These are phyloP conservation scores for Acrocephalus kingi DNA, from an alignment of 2,113 vertebrate genomes.

Conservation along the genomic window DNA sequence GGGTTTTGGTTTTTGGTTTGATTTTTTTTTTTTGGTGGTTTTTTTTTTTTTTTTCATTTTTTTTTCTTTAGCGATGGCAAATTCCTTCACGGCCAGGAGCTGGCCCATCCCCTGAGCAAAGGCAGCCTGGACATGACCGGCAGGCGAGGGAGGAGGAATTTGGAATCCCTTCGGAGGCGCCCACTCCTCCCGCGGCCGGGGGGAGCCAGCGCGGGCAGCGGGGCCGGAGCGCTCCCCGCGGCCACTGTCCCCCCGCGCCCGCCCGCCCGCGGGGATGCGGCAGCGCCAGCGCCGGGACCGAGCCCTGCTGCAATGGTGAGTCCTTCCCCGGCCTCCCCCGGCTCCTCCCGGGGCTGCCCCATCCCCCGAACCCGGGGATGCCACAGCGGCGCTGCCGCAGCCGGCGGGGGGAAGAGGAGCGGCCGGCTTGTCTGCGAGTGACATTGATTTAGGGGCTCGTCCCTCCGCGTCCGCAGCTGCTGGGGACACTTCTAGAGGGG, in stretches of 20 bases:
- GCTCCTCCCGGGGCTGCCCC: background rate
- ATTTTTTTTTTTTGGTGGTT: too few relatives aligned
- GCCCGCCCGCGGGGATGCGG: background rate
- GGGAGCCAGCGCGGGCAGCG: background rate
- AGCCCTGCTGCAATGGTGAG: constrained; percentile 44
- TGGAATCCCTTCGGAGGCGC: constrained; percentile 18
- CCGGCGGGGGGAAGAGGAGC: background rate
- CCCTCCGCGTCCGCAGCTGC: background rate
- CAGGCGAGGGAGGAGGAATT: constrained; percentile 51
- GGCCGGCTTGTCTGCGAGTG: background rate
- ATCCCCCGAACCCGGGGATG: background rate
- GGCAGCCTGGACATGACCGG: constrained; percentile 48
- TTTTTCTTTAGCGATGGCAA: background rate
- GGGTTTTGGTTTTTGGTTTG: too few relatives aligned
- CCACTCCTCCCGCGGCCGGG: constrained; percentile 13
- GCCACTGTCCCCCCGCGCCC: background rate
- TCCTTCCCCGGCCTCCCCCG: background rate
- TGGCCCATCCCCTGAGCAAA: constrained; percentile 49
- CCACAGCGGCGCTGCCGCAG: background rate
- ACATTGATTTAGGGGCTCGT: background rate
- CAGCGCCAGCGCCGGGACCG: constrained; percentile 22
- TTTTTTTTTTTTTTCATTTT: too few relatives aligned
- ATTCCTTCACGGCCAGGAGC: constrained; percentile 48
- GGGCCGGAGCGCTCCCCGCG: background rate
- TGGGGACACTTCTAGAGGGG: background rate